Evolutionary conservation across 1,140 invertebrate species (phyloP).

Genomic region (Bathynomus jamesi): DNA sequence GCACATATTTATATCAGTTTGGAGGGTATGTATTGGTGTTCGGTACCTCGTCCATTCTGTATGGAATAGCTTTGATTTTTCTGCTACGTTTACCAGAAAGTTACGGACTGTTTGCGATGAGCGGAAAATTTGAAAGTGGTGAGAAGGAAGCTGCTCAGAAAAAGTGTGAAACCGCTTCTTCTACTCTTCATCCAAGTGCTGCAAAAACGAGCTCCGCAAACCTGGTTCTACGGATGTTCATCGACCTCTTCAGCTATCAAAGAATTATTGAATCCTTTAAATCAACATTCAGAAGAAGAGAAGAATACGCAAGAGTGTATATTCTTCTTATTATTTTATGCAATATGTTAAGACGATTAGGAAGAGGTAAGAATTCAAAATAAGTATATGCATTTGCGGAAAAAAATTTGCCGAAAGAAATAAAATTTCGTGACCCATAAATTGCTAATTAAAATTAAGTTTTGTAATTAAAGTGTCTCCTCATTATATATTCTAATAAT

Average conservation of each 20-base stretch:
- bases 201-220: background rate
- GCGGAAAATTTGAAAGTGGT: too few species aligned
- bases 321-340: constrained; percentile 27
- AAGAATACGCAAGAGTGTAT: constrained; percentile 15
- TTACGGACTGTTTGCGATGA: constrained; percentile 25
- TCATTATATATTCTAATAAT: too few species aligned
- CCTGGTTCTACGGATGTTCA: constrained; percentile 15
- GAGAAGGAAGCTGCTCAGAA: too few species aligned
- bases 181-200: background rate
- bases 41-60: constrained; percentile 14
- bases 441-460: too few species aligned
- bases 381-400: too few species aligned
- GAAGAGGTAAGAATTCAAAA: constrained; percentile 29
- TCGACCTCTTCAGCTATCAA: constrained; percentile 28
- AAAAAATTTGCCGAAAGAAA: too few species aligned
- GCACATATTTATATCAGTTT: constrained; percentile 21
- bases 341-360: constrained; percentile 23
- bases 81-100: constrained; percentile 25
- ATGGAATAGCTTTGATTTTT: constrained; percentile 13
- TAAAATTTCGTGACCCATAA: too few species aligned
- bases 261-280: constrained; percentile 26
- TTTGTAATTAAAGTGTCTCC: too few species aligned
- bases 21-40: constrained; percentile 23
- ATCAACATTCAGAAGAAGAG: constrained; percentile 24
- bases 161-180: too few species aligned